Conservation (phyloP, 1,140 invertebrate species). For the Panulirus ornatus region DNA sequence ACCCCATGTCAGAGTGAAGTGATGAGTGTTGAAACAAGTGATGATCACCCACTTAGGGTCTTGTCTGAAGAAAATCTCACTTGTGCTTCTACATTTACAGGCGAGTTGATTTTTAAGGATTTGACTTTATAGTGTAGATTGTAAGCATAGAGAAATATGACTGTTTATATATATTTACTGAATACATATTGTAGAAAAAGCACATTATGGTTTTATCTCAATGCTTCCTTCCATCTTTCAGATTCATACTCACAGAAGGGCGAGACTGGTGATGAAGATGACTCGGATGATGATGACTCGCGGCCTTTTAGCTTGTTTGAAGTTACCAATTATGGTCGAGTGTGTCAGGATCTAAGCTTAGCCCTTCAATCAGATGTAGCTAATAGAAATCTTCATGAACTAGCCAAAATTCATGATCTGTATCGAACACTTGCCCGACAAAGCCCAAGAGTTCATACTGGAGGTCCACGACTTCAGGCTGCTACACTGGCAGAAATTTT, state of each 20-base stretch:
- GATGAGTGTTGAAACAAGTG: slow-evolving; percentile 75
- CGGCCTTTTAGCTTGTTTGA: slow-evolving; percentile 75
- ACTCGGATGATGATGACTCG: slow-evolving; percentile 72
- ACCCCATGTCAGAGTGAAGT: slow-evolving; percentile 64
- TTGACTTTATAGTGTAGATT: too few species aligned
- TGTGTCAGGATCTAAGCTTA: slow-evolving; percentile 72
- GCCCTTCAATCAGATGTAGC: slow-evolving; percentile 67
- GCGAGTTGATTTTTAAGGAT: slow-evolving; percentile 77
- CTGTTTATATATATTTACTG: too few species aligned
- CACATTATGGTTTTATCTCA: too few species aligned
- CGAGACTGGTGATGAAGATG: slow-evolving; percentile 74
- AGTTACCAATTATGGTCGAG: slow-evolving; percentile 74
- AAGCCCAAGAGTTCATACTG: slow-evolving; percentile 58
- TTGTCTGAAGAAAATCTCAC: slow-evolving; percentile 94
- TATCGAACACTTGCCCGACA: slow-evolving; percentile 72
- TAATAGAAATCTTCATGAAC: slow-evolving; percentile 71
- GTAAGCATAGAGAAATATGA: too few species aligned
- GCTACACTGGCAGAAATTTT: slow-evolving; percentile 71
- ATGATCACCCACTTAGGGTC: slow-evolving; percentile 90
- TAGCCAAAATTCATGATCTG: slow-evolving; percentile 73
- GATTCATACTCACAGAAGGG: slow-evolving; percentile 75
- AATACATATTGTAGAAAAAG: too few species aligned
- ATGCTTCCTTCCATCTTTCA: slow-evolving; percentile 44
- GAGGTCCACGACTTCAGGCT: slow-evolving; percentile 58
- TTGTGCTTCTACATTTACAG: slow-evolving; percentile 90